A percentile compares a stretch with the other conserved stretches of the same genome.
phyloP scores from a whole-genome alignment of 2,888 invertebrate genomes.

The Fragum whitleyi region DNA sequence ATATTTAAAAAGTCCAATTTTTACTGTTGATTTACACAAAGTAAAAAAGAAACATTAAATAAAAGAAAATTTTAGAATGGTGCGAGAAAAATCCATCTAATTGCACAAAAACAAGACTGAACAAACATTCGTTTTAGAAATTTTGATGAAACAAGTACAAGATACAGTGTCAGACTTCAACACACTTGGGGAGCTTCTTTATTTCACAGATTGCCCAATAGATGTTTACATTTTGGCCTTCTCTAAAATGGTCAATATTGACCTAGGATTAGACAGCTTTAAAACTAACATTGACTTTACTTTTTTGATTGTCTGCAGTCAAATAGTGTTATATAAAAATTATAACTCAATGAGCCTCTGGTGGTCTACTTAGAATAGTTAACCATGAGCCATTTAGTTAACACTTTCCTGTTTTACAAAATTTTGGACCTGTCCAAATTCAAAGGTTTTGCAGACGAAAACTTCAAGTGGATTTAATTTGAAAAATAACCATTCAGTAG shows the following conservation, averaged over 20 bases:
- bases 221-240: not conserved
- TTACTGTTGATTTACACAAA: too few species aligned
- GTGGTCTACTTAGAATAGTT: constrained; percentile 16
- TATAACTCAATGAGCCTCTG: not conserved
- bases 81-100: too few species aligned
- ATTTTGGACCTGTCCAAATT: too few species aligned
- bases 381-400: not conserved
- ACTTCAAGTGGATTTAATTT: too few species aligned
- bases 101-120: too few species aligned
- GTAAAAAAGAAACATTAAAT: too few species aligned
- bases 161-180: constrained; percentile 21
- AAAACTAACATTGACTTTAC: constrained; percentile 26
- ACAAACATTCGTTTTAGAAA: too few species aligned
- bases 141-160: not conserved
- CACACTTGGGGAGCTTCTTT: constrained; percentile 15
- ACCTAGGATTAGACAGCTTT: constrained; percentile 20
- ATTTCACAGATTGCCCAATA: not conserved
- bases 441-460: too few species aligned
- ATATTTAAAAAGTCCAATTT: too few species aligned
- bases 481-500: too few species aligned
- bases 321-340: constrained; percentile 1
- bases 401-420: too few species aligned
- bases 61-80: too few species aligned
- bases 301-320: constrained; percentile 10
- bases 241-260: constrained; percentile 24